A percentile compares a stretch with the other conserved stretches of the same genome.
These are phyloP conservation scores for Ceratina calcarata DNA, from an alignment of 1,140 invertebrate species.

Conservation along the genomic window DNA sequence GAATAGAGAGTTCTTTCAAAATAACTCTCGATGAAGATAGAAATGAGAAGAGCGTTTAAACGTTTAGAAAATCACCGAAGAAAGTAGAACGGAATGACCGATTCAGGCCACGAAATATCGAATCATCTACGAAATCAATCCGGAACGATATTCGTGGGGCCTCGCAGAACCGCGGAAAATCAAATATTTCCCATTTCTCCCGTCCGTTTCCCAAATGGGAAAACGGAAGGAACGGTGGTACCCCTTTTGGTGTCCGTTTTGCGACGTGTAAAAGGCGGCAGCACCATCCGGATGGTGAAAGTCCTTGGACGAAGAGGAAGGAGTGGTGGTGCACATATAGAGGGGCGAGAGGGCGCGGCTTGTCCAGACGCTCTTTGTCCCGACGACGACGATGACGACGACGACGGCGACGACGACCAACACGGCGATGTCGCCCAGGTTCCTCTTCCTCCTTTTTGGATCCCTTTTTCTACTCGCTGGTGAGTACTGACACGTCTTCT, in stretches of 20 bases:
- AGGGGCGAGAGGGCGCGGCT: slow-evolving; percentile 81
- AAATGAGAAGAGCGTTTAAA: neutral
- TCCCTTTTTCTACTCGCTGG: slow-evolving; percentile 70
- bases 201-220: neutral
- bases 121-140: neutral
- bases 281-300: slow-evolving; percentile 79
- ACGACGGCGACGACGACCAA: slow-evolving; percentile 54
- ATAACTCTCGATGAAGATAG: neutral
- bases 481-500: too few relatives aligned
- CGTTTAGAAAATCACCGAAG: slow-evolving; percentile 13
- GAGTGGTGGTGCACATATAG: slow-evolving; percentile 80
- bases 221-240: slow-evolving; percentile 1
- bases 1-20: neutral
- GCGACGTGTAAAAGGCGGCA: slow-evolving; percentile 71
- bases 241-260: neutral
- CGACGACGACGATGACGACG: slow-evolving; percentile 73
- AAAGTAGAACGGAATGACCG: slow-evolving; percentile 21
- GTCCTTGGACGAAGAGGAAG: slow-evolving; percentile 73
- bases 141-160: neutral
- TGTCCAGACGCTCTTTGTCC: slow-evolving; percentile 79
- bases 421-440: slow-evolving; percentile 77
- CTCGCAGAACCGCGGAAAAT: neutral
- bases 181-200: neutral
- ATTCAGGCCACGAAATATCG: neutral
- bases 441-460: slow-evolving; percentile 75